Evolutionary conservation across 2,888 invertebrate genomes (phyloP).

Genomic region (Oegoconia quadripuncta): DNA sequence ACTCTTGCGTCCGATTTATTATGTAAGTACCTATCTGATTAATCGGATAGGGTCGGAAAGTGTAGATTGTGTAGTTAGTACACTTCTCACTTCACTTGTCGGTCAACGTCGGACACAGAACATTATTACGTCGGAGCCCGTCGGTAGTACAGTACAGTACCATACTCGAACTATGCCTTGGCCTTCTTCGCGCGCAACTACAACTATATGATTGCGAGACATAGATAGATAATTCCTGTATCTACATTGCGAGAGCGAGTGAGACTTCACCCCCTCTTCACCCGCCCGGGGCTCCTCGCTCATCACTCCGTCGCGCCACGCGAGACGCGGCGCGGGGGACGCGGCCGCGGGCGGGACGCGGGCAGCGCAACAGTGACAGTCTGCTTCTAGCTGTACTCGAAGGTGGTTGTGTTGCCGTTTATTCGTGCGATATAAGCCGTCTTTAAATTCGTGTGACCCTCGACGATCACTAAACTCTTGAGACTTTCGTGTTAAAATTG

Average conservation of each 20-base stretch:
- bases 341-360: conserved; percentile 17
- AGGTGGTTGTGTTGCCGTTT: conserved; percentile 37
- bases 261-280: conserved; percentile 26
- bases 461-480: conserved; percentile 41
- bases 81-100: too few species aligned
- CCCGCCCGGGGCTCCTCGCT: conserved; percentile 40
- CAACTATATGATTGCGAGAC: conserved; percentile 52
- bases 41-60: too few species aligned
- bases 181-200: conserved; percentile 50
- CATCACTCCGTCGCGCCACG: conserved; percentile 27
- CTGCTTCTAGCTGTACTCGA: conserved; percentile 47
- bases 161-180: too few species aligned
- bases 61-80: too few species aligned
- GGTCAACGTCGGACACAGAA: conserved; percentile 43
- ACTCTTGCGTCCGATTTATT: too few species aligned
- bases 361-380: conserved; percentile 40
- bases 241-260: conserved; percentile 27
- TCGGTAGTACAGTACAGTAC: too few species aligned
- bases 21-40: too few species aligned
- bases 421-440: conserved; percentile 44
- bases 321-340: conserved; percentile 3
- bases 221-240: too few species aligned
- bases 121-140: too few species aligned
- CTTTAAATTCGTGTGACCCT: conserved; percentile 62
- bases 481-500: conserved; percentile 36